Evolutionary conservation across 2,113 vertebrate species (phyloP).

Genomic region (Pelecanus crispus): DNA sequence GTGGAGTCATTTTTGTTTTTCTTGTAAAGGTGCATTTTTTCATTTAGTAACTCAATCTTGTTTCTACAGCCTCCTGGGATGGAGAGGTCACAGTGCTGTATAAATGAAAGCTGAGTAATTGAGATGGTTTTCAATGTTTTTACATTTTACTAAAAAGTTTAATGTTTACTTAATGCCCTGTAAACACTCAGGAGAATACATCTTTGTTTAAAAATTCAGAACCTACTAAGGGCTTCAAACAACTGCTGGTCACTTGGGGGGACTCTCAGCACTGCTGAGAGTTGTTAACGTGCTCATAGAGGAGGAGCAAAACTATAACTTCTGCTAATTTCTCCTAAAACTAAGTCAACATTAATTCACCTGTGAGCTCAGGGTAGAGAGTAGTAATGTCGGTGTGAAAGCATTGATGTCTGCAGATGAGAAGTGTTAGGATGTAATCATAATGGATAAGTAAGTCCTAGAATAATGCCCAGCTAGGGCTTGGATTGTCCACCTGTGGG

Average conservation of each 20-base stretch:
- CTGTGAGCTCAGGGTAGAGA: neutral
- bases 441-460: neutral
- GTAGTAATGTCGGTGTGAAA: neutral
- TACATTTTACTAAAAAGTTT: conserved; percentile 9
- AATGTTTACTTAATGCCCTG: conserved; percentile 32
- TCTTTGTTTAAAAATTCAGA: conserved; percentile 27
- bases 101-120: conserved; percentile 21
- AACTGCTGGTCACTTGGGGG: neutral
- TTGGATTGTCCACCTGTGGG: neutral
- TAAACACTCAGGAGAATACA: neutral
- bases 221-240: neutral
- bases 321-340: neutral
- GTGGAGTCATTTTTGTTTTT: neutral
- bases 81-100: neutral
- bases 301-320: neutral
- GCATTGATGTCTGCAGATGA: neutral
- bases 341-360: neutral
- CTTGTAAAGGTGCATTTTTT: neutral
- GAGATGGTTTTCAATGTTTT: conserved; percentile 3
- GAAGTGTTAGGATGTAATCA: neutral
- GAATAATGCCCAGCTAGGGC: neutral
- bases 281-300: neutral
- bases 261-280: neutral
- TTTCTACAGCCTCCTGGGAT: conserved; percentile 11
- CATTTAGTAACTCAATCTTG: neutral